These are phyloP conservation scores for Pachyuromys duprasi DNA, from an alignment of 2,797 vertebrate genomes.

Conservation along the genomic window DNA sequence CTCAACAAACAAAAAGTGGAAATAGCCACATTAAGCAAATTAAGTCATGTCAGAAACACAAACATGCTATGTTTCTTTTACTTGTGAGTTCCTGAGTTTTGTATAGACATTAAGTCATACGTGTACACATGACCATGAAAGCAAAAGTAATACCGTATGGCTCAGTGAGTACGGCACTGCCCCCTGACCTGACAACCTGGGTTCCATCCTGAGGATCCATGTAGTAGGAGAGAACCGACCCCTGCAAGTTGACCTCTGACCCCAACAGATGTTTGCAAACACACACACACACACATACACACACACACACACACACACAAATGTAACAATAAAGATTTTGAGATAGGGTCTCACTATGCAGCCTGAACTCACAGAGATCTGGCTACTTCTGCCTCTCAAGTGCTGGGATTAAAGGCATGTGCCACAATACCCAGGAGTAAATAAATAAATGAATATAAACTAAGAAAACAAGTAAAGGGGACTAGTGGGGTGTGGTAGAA, in stretches of 20 bases:
- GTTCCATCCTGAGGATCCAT: background rate
- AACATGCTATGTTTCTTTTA: background rate
- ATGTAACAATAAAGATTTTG: background rate
- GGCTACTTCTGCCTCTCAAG: too few species aligned
- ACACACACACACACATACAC: too few species aligned
- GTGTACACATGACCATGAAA: background rate
- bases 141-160: background rate
- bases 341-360: too few species aligned
- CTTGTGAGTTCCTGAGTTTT: background rate
- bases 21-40: background rate
- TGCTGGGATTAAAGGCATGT: background rate
- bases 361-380: background rate
- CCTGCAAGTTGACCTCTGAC: background rate
- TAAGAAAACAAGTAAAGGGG: background rate
- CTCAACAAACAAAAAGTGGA: background rate
- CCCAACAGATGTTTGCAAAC: background rate
- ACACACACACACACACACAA: background rate
- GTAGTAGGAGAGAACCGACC: background rate
- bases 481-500: background rate
- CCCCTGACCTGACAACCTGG: background rate
- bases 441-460: background rate
- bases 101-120: background rate
- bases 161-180: background rate
- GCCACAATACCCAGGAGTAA: background rate
- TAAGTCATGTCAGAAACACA: background rate